Percentiles rank a stretch among this genome's conserved stretches.
Evolutionary conservation across 2,888 invertebrate genomes (phyloP).

Genomic region (Dryobota labecula): DNA sequence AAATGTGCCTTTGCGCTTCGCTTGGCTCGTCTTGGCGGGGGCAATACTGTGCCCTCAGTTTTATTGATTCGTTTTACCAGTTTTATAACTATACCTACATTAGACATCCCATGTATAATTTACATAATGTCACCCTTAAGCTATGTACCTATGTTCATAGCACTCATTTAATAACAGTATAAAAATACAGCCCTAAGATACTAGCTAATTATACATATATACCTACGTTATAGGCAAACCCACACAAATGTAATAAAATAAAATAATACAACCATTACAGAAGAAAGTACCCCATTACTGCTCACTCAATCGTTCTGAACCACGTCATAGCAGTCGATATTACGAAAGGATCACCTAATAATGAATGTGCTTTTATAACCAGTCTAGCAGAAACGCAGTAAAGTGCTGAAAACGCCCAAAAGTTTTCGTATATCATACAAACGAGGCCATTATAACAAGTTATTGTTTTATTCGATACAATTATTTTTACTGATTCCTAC

Average conservation of each 20-base stretch:
- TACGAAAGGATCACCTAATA: constrained; percentile 17
- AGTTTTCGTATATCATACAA: constrained; percentile 28
- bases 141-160: not conserved
- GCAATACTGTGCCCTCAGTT: too few relatives aligned
- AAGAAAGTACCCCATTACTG: constrained; percentile 25
- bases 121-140: not conserved
- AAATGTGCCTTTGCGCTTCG: too few relatives aligned
- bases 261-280: constrained; percentile 15
- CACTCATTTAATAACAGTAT: not conserved
- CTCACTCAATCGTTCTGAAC: constrained; percentile 9
- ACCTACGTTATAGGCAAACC: not conserved
- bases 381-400: constrained; percentile 33
- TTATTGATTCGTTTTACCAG: not conserved
- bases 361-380: constrained; percentile 17
- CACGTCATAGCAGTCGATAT: constrained; percentile 2
- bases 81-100: not conserved
- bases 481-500: constrained; percentile 11
- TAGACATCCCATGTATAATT: not conserved
- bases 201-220: not conserved
- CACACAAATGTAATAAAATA: not conserved
- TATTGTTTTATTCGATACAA: constrained; percentile 23
- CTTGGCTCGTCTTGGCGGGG: too few relatives aligned
- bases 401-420: constrained; percentile 15
- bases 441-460: constrained; percentile 11
- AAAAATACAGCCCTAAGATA: not conserved